Evolutionary conservation across 1,140 invertebrate genomes (phyloP).

Genomic region (Neodiprion pinetum): DNA sequence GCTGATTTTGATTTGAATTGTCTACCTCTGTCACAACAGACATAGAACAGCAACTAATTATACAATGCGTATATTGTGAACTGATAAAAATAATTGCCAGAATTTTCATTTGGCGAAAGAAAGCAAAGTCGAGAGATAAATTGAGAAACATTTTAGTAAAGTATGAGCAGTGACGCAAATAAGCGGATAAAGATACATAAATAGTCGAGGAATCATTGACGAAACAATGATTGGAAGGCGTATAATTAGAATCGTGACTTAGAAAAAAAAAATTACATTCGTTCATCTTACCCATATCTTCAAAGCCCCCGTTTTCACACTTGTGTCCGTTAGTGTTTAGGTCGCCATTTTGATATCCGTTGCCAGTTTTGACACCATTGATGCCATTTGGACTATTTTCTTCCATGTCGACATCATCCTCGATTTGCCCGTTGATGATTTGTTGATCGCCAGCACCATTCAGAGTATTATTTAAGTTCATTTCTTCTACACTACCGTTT

Average conservation of each 20-base stretch:
- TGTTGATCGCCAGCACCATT: constrained; percentile 52
- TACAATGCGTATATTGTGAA: not conserved
- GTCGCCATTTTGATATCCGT: constrained; percentile 74
- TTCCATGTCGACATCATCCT: constrained; percentile 61
- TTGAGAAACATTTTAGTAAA: too few relatives aligned
- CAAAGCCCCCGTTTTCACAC: constrained; percentile 65
- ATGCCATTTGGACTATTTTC: constrained; percentile 42
- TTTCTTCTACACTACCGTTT: constrained; percentile 60
- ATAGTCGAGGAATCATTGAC: too few relatives aligned
- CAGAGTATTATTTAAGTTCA: constrained; percentile 55
- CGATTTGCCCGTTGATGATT: constrained; percentile 56
- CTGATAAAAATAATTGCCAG: constrained; percentile 5
- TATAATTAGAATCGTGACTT: too few relatives aligned
- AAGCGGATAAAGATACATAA: too few relatives aligned
- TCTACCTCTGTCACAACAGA: constrained; percentile 54
- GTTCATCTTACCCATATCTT: constrained; percentile 68
- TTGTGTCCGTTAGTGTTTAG: constrained; percentile 56
- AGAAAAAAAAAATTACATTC: too few relatives aligned
- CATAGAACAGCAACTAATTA: constrained; percentile 23
- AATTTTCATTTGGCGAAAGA: not conserved
- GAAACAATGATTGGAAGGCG: too few relatives aligned
- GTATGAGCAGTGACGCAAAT: too few relatives aligned
- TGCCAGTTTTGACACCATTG: constrained; percentile 56
- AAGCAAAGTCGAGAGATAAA: constrained; percentile 13
- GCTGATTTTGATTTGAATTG: constrained; percentile 50